Evolutionary conservation across 2,113 vertebrate genomes (phyloP).

Genomic region (Hypanus sabinus): DNA sequence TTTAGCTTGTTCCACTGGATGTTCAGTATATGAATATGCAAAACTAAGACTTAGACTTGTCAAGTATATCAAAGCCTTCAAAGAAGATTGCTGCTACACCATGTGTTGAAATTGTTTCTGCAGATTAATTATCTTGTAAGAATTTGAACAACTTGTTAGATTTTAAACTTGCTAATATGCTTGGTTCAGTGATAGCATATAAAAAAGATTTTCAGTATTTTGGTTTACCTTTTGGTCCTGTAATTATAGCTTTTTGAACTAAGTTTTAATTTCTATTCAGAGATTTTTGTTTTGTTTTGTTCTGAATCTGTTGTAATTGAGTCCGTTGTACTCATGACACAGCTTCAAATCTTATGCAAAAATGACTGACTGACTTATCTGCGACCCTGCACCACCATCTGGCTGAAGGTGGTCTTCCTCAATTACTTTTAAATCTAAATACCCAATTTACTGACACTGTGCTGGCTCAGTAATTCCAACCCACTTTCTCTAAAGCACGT

Average conservation of each 20-base stretch:
- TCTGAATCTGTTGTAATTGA: neutral
- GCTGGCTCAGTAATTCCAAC: no score
- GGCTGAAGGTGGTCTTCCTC: no score
- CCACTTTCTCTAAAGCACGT: no score
- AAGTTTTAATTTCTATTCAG: no score
- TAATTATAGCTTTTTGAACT: no score
- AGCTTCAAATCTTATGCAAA: neutral
- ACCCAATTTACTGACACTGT: no score
- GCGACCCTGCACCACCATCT: no score
- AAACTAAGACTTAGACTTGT: neutral
- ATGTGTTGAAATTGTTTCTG: neutral
- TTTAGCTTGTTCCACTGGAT: neutral
- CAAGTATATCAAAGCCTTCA: neutral
- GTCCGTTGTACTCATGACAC: neutral
- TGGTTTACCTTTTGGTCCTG: no score
- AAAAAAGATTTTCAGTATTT: neutral
- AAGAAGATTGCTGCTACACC: neutral
- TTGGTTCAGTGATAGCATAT: neutral
- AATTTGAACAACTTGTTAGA: neutral
- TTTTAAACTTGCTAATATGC: neutral
- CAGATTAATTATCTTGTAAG: neutral
- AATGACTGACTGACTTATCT: neutral
- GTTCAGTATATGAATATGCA: neutral
- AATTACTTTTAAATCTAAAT: no score
- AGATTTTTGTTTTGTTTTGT: neutral